Conservation (phyloP, 2,888 invertebrate genomes). For the Toxonevra muliebris region DNA sequence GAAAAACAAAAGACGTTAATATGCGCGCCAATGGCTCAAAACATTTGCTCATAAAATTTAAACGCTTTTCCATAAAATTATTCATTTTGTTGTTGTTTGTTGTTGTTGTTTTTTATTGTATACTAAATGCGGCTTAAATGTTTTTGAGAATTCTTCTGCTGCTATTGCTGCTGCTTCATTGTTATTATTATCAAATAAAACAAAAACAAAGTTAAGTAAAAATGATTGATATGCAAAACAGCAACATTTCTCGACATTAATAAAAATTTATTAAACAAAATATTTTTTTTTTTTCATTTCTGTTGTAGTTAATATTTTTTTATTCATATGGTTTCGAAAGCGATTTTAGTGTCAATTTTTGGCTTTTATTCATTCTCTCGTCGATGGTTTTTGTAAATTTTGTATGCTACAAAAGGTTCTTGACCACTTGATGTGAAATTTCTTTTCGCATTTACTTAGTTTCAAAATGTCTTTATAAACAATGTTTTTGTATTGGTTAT, state of each 20-base stretch:
- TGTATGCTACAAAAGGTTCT: neutral
- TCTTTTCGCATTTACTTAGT: neutral
- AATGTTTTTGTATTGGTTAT: too few relatives aligned
- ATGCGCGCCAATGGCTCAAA: slow-evolving; percentile 22
- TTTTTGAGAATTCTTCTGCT: neutral
- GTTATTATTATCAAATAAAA: neutral
- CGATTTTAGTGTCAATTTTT: slow-evolving; percentile 1
- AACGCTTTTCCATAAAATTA: neutral
- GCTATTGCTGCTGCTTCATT: neutral
- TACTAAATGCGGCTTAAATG: slow-evolving; percentile 4
- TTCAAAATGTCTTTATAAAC: neutral
- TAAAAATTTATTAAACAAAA: slow-evolving; percentile 42
- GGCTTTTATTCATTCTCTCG: neutral
- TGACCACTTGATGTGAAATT: neutral
- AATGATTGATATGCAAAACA: slow-evolving; percentile 45
- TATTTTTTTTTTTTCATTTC: neutral
- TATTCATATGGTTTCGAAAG: slow-evolving; percentile 7
- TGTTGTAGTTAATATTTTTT: too few relatives aligned
- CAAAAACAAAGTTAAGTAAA: neutral
- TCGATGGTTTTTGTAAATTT: neutral
- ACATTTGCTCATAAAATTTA: slow-evolving; percentile 16
- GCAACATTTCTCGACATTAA: slow-evolving; percentile 41
- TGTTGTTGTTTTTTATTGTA: neutral
- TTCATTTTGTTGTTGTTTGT: neutral
- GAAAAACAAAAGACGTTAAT: slow-evolving; percentile 16